These are phyloP conservation scores for Drosophila miranda DNA, from an alignment of 1,140 invertebrate species.

Conservation along the genomic window DNA sequence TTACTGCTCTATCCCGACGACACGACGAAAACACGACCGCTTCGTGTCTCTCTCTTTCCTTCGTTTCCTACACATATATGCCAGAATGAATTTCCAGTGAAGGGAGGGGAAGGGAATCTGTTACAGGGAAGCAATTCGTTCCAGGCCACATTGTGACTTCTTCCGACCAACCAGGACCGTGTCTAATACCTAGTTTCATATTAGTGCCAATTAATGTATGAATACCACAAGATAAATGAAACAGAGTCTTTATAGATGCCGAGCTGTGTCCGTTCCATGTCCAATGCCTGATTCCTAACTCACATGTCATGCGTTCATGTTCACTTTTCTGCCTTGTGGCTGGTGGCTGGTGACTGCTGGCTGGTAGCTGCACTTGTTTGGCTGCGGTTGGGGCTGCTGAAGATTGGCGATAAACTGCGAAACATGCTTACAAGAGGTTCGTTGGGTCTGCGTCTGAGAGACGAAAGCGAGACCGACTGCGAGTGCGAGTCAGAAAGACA, in stretches of 20 bases:
- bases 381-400: constrained; percentile 30
- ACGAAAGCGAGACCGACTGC: no score
- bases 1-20: no score
- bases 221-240: constrained; percentile 62
- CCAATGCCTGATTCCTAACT: constrained; percentile 68
- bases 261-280: constrained; percentile 13
- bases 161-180: constrained; percentile 1
- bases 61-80: no score
- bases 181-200: constrained; percentile 54
- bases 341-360: no score
- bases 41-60: no score
- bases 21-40: no score
- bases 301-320: constrained; percentile 70
- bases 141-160: no score
- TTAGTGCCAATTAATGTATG: constrained; percentile 74
- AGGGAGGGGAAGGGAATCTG: no score
- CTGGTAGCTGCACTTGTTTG: constrained; percentile 50
- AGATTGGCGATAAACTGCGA: constrained; percentile 74
- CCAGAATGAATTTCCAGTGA: no score
- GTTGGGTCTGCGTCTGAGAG: not conserved
- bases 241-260: constrained; percentile 1
- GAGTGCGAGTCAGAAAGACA: not conserved
- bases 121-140: no score
- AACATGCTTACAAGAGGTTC: constrained; percentile 62
- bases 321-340: constrained; percentile 2